phyloP scores from a whole-genome alignment of 2,113 vertebrate genomes.

The Salvelinus fontinalis region DNA sequence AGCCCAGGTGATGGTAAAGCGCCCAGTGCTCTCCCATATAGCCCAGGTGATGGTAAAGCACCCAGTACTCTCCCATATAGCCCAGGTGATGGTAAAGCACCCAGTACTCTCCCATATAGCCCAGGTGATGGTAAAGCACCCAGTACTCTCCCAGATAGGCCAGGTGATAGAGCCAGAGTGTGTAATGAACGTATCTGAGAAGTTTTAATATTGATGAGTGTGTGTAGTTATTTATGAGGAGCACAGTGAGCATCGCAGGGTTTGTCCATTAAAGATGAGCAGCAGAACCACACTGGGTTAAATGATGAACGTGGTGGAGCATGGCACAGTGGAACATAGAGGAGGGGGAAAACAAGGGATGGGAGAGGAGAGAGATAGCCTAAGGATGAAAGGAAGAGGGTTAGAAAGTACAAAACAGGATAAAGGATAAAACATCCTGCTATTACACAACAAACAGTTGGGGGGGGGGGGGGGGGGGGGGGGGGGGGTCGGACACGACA shows the following conservation, averaged over 20 bases:
- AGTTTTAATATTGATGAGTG: not conserved
- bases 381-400: slow-evolving; percentile 6
- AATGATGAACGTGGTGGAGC: slow-evolving; percentile 24
- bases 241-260: not conserved
- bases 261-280: slow-evolving; percentile 19
- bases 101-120: too few relatives aligned
- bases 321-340: not conserved
- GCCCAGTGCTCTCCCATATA: too few relatives aligned
- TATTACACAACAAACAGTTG: slow-evolving; percentile 42
- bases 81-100: too few relatives aligned
- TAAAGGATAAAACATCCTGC: slow-evolving; percentile 20
- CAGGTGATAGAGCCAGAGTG: not conserved
- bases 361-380: slow-evolving; percentile 5
- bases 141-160: not conserved
- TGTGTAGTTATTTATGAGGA: not conserved
- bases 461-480: too few relatives aligned
- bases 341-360: not conserved
- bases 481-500: slow-evolving; percentile 43
- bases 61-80: too few relatives aligned
- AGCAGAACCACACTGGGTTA: slow-evolving; percentile 11
- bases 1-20: too few relatives aligned
- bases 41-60: too few relatives aligned
- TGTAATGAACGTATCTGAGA: not conserved
- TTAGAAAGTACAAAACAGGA: slow-evolving; percentile 25
- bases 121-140: too few relatives aligned